Evolutionary conservation across 2,888 invertebrate species (phyloP), one percentile per base, ranked within the genome.

Genomic region (Camptogramma bilineatum): DNA sequence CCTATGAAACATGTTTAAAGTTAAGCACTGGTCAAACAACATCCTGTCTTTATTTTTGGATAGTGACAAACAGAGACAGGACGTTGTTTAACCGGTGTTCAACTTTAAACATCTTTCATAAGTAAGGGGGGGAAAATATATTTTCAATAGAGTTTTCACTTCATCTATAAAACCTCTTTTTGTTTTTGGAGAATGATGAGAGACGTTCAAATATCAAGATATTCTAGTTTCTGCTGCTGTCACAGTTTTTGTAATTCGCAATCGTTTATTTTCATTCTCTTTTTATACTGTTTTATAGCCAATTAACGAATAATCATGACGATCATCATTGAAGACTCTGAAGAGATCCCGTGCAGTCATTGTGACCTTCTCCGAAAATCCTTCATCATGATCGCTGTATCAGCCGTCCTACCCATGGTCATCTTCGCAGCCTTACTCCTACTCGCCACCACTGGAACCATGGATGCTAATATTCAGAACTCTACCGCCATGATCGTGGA

Each of bases 341-440:
- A 83, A 64, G 84, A 85, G 54, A 73, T 83, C 28, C 72, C 79
- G 1, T 85, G 85, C 66, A 74, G 81, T 0, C 80, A 84, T 18
- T 89, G 90, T 68, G 72, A 72, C 0, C 76, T 80, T 10, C 69
- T 89, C 0, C 74, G 83, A 4, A 82, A 73, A 54, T 82, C 82
- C 0, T 87, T 87, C 56, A 58, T 83, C 7, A 54, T 85, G 59
- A 80, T 88, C 5, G 84, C 82, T 0, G 42, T 81, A n/a, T 85
- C 90, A n/a, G 84, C 88, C 9, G 80, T 88, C 0, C 59, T 86
- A 0, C 89, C 89, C 0, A 87, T 90, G 76, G 44, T 88, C 0
- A 51, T 83, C 13, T 90, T 90, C 54, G 80, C 81, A 9, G 80
- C 77, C 0, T 44, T 88, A 0, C 77, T 90, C 0, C 72, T 86